Base-by-base conservation (phyloP, 2,113 vertebrate genomes). In the Girardinichthys multiradiatus region DNA sequence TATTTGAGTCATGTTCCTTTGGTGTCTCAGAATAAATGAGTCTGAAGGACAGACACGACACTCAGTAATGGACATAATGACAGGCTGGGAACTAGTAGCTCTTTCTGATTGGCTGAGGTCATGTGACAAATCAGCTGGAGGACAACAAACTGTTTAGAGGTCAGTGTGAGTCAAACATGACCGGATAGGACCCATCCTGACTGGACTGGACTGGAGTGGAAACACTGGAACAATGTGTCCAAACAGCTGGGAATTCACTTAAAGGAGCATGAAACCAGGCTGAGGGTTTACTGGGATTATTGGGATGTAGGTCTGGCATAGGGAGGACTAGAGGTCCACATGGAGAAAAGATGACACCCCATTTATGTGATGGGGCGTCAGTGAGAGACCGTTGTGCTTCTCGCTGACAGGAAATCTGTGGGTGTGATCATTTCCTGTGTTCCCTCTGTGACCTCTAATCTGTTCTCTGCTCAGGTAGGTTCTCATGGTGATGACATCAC, bases 31-130 rank as follows among this genome's bases (percentile, higher is more conserved):
- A 70, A 64, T 74, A 29, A 77, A 68, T 64, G 35, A 48, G 57
- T 61, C 57, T 72, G 58, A 68, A 81, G 74, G 83, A 57, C 70
- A 15, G 15, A 17, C 1, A 30, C 64, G 60, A 75, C 67, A 66
- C 51, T 31, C 70, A 64, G 21, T 29, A 35, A 39, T 60, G 33
- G 30, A 45, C 45, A 64, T 72, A 84, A 72, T 30, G 72, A 48
- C 77, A 73, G 64, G 67, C 21, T 10, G 70, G 80, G 69, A 72
- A 60, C 72, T 58, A 39, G 51, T 7, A 26, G 48, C 7, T 72
- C 17, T 19, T 39, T 10, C 57, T 71, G 21, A 54, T 15, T 19
- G 45, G n/a, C 26, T 66, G 15, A 37, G 31, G 62, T 78, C 62
- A 64, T 7, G 58, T 80, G 60, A 64, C 26, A 57, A 45, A 66